Evolutionary conservation across 2,888 invertebrate genomes (phyloP), one percentile per base, ranked within the genome.

Genomic region (Hybos culiciformis): DNA sequence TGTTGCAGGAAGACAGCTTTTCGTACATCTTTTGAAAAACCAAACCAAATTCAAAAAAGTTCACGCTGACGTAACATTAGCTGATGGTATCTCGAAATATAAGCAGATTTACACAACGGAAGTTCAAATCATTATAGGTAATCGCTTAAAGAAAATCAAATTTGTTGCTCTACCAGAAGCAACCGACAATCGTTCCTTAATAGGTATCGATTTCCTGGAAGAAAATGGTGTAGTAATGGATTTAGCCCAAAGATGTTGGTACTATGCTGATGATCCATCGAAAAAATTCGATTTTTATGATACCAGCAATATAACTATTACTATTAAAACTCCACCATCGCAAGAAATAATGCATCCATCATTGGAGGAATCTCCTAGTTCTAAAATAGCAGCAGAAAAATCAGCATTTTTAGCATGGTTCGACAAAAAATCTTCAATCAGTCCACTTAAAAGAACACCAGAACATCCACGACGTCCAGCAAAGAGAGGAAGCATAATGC

Each of bases 1-100:
- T 32, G 41, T 44, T 19, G 39, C 18, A 5, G 44, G 44, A 19
- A 44, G 40, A 32, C 23, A 37, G 26, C 17, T 45, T 3, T 41
- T 32, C 7, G 9, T 38, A 17, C 33, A 41, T 12, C 36, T 41
- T 4, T 38, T 42, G 11, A 21, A 31, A 5, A 43, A 43, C 26
- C 34, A 39, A 18, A 43, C 39, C 1, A 34, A 32, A 11, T 43
- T 43, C 15, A 6, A 11, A 6, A 33, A 19, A 11, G 32, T 34
- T 4, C 20, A 39, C 17, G 43, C 39, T 11, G 32, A 20, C 5
- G 43, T 39, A 1, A 43, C 39, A 18, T 29, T 43, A 14, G 38
- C 43, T 5, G 42, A 37, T 19, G 42, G 42, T 5, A 29, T 37
- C n/a, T n/a, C n/a, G n/a, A n/a, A n/a, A n/a, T n/a, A n/a, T 8